Evolutionary conservation across 2,888 invertebrate genomes (phyloP).

Genomic region (Anorthoa munda): DNA sequence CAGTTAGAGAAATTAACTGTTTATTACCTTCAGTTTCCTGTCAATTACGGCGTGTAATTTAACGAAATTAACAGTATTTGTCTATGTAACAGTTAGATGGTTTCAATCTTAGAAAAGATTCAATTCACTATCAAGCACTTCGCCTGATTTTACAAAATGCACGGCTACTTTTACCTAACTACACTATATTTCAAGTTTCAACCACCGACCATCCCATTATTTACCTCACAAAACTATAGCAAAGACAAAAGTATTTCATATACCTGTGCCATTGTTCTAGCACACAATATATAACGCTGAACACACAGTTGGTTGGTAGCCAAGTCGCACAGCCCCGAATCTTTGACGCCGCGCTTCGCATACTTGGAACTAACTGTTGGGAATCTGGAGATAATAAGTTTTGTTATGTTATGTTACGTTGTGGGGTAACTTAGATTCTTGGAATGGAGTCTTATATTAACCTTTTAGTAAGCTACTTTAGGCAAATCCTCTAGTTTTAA

Average conservation of each 20-base stretch:
- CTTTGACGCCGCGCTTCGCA: slow-evolving; percentile 35
- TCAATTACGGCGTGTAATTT: too few relatives aligned
- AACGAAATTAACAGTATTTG: too few relatives aligned
- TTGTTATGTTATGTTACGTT: background rate
- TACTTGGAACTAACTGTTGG: slow-evolving; percentile 39
- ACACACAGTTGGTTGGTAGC: slow-evolving; percentile 59
- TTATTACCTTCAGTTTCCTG: background rate
- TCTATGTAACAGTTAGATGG: too few relatives aligned
- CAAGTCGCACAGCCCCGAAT: slow-evolving; percentile 45
- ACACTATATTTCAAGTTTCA: slow-evolving; percentile 6
- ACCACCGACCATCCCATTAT: slow-evolving; percentile 19
- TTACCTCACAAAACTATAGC: slow-evolving; percentile 16
- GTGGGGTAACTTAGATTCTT: background rate
- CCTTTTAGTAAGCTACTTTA: too few relatives aligned
- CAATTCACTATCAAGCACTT: background rate
- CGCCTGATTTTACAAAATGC: background rate
- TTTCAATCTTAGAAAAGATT: background rate
- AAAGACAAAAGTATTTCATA: slow-evolving; percentile 51
- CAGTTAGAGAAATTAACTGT: too few relatives aligned
- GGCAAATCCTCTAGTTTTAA: too few relatives aligned
- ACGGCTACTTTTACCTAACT: background rate
- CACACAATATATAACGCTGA: slow-evolving; percentile 39
- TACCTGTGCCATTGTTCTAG: slow-evolving; percentile 49
- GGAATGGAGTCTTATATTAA: background rate
- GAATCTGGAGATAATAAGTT: slow-evolving; percentile 30